Evolutionary conservation across 1,140 invertebrate species (phyloP), one percentile per base, ranked within the genome.

Genomic region (Brachionus koreanus): DNA sequence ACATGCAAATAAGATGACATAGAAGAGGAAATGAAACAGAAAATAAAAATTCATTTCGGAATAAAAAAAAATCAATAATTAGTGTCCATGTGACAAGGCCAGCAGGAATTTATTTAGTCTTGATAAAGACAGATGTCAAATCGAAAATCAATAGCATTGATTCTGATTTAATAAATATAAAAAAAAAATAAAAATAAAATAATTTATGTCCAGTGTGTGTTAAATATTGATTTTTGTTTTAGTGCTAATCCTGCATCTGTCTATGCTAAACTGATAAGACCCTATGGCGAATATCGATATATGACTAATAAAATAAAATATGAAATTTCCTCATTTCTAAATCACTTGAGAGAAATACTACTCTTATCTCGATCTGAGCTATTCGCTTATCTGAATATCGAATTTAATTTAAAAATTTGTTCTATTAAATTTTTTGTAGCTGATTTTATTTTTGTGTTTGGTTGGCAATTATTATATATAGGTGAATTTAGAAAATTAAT

Each of bases 1-100:
- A 69, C 65, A 69, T 69, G 65, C 65, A 69, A 69, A 69, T 69
- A 19, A 69, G 35, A 69, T 69, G 65, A 69, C 65, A 69, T 37
- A 5, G 2, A 69, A 39, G 16, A 69, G 37, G 65, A 69, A 39
- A 39, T 19, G 33, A 65, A 29, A 65, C 13, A 13, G 33, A 65
- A 29, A 37, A 65, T 2, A 65, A 35, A 35, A 67, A 69, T 39
- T 0, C 9, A 3, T 23, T 37, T 37, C 29, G 16, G 12, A 39
- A 69, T n/a, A 0, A 19, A 37, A 42, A 39, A 69, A 69, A 69
- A 37, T 19, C 16, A 16, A 69, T 69, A 39, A 65, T 29, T 25
- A 39, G 42, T 69, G 33, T 33, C 25, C 63, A 65, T 65, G 33
- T 33, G 33, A 65, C 25, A 65, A 65, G 33, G 33, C 33, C 33